Percentiles rank a stretch among this genome's conserved stretches.
phyloP scores from a whole-genome alignment of 2,888 invertebrate species.

The Heliconius erato region DNA sequence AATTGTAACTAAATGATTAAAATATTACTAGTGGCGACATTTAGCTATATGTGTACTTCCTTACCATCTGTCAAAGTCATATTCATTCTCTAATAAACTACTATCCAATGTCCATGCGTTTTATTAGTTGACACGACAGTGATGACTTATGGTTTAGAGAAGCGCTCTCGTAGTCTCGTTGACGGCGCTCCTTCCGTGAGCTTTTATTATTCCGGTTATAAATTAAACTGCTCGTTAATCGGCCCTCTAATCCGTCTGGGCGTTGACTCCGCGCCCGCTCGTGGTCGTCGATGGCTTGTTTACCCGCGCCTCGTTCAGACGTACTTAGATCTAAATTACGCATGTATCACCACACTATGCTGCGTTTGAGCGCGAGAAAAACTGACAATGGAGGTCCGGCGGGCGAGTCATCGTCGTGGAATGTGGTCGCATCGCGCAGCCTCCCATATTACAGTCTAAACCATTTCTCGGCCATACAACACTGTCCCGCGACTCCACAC shows the following conservation, averaged over 20 bases:
- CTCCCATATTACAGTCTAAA: slow-evolving; percentile 54
- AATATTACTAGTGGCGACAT: no score
- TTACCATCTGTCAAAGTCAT: no score
- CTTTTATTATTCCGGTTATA: slow-evolving; percentile 82
- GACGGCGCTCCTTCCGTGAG: slow-evolving; percentile 72
- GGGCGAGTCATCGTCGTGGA: slow-evolving; percentile 76
- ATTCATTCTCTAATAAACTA: no score
- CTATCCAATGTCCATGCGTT: no score
- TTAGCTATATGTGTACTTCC: no score
- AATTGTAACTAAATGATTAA: no score
- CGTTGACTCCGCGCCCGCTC: slow-evolving; percentile 75
- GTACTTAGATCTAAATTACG: slow-evolving; percentile 70
- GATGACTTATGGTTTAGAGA: slow-evolving; percentile 65
- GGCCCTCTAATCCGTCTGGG: slow-evolving; percentile 84
- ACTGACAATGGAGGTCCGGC: slow-evolving; percentile 56
- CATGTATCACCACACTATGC: slow-evolving; percentile 61
- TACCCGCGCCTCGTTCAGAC: slow-evolving; percentile 61
- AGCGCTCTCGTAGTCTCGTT: slow-evolving; percentile 53
- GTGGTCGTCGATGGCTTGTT: slow-evolving; percentile 63
- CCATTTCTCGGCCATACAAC: slow-evolving; percentile 46
- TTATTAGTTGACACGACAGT: slow-evolving; percentile 73
- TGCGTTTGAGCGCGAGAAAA: slow-evolving; percentile 59
- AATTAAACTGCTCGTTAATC: slow-evolving; percentile 83
- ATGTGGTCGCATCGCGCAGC: slow-evolving; percentile 75
- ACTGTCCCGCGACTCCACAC: slow-evolving; percentile 37